These are phyloP conservation scores for Anthophora plumipes DNA, from an alignment of 2,888 invertebrate genomes.

Conservation along the genomic window DNA sequence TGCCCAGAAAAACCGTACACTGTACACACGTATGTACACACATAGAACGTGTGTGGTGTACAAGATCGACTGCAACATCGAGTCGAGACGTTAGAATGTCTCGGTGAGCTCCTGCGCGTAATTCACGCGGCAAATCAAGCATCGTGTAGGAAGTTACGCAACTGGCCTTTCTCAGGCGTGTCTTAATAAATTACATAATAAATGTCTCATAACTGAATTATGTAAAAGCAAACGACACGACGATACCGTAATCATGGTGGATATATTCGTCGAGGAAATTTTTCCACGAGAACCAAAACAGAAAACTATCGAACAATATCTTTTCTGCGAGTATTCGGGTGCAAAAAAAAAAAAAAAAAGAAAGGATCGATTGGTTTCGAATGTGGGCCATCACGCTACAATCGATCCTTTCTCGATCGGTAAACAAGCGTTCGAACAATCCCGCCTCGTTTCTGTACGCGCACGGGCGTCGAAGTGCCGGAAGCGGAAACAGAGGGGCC, in stretches of 20 bases:
- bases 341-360: not conserved
- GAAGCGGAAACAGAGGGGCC: not conserved
- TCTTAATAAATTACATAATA: constrained; percentile 55
- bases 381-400: constrained; percentile 13
- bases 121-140: constrained; percentile 44
- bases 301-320: not conserved
- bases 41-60: not conserved
- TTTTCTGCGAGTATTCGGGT: constrained; percentile 4
- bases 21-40: not conserved
- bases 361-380: not conserved
- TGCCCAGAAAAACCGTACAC: not conserved
- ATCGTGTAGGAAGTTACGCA: constrained; percentile 39
- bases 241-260: not conserved
- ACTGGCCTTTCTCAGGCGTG: constrained; percentile 31
- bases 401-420: constrained; percentile 21
- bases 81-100: constrained; percentile 31
- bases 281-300: not conserved
- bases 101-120: constrained; percentile 6
- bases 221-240: constrained; percentile 35
- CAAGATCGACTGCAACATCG: constrained; percentile 1
- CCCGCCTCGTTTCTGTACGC: constrained; percentile 16
- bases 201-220: constrained; percentile 55
- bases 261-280: not conserved
- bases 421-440: constrained; percentile 42
- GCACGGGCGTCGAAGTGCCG: constrained; percentile 18